phyloP scores from a whole-genome alignment of 2,888 invertebrate genomes.

The Yponomeuta sedellus region DNA sequence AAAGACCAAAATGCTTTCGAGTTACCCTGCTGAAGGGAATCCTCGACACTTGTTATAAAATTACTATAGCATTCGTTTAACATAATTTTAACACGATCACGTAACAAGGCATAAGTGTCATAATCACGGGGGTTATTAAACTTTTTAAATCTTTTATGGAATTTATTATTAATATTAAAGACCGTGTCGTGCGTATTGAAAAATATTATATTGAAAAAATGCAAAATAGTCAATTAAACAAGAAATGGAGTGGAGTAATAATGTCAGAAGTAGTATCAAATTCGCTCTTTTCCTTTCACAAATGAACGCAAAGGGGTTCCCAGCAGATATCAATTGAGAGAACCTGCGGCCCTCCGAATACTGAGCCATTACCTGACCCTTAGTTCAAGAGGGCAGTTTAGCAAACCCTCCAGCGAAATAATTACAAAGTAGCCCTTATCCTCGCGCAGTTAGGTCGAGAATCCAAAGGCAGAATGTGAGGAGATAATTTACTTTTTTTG shows the following conservation, averaged over 20 bases:
- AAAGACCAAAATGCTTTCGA: no score
- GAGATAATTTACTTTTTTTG: slow-evolving; percentile 9
- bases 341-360: slow-evolving; percentile 26
- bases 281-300: neutral
- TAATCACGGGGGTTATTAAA: no score
- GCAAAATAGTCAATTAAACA: no score
- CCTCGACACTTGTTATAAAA: no score
- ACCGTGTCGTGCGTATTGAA: no score
- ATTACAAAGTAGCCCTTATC: neutral
- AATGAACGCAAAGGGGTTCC: neutral
- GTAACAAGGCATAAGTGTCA: no score
- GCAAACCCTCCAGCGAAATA: neutral
- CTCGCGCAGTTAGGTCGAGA: neutral
- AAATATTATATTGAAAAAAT: no score
- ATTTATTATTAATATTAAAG: no score
- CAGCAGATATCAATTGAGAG: neutral
- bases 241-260: neutral
- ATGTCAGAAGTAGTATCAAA: neutral
- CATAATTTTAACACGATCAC: no score
- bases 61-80: no score
- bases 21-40: no score
- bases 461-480: neutral
- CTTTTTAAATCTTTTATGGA: no score
- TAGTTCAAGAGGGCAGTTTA: neutral
- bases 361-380: slow-evolving; percentile 7